Percentiles rank a stretch among this genome's conserved stretches.
Evolutionary conservation across 2,797 vertebrate species (phyloP).

Genomic region (Glossophaga mutica): DNA sequence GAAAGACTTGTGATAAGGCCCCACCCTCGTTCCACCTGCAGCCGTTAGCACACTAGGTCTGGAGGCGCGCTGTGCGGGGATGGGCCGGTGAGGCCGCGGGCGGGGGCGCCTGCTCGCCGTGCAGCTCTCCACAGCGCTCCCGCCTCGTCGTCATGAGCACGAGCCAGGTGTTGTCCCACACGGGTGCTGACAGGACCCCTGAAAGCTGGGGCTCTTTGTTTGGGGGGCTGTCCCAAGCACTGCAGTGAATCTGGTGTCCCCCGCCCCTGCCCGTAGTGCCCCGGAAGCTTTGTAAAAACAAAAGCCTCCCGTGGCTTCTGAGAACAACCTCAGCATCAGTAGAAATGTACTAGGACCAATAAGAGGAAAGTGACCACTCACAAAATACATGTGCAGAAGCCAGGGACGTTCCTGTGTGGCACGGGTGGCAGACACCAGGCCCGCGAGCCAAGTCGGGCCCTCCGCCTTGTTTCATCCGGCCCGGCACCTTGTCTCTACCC

Average conservation of each 20-base stretch:
- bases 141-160: background rate
- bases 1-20: background rate
- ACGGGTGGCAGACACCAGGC: too few species aligned
- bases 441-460: too few species aligned
- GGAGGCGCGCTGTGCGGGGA: background rate
- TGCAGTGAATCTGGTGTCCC: background rate
- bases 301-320: background rate
- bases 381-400: background rate
- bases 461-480: too few species aligned
- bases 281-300: background rate
- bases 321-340: background rate
- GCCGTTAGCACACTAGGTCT: background rate
- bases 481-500: too few species aligned
- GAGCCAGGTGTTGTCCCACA: background rate
- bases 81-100: background rate
- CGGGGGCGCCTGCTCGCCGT: background rate
- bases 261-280: background rate
- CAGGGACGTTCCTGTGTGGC: background rate
- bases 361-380: background rate
- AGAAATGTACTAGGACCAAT: background rate
- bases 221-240: background rate
- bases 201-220: background rate
- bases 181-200: background rate
- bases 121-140: background rate
- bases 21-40: background rate